Evolutionary conservation across 2,113 vertebrate species (phyloP).

Genomic region (Phalacrocorax carbo): DNA sequence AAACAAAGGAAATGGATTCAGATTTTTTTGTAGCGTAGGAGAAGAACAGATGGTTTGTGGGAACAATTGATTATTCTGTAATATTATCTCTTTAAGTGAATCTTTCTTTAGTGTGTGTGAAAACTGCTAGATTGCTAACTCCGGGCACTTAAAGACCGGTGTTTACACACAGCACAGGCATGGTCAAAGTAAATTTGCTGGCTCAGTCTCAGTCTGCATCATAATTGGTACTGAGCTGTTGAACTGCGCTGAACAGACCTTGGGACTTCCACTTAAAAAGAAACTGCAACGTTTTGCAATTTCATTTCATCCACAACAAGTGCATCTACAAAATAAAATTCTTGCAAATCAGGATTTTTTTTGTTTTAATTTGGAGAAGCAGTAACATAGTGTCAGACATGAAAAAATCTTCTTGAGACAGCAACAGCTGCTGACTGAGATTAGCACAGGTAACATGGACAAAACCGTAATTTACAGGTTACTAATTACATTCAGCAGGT

Average conservation of each 20-base stretch:
- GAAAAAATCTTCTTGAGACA: not conserved
- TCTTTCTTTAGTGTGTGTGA: not conserved
- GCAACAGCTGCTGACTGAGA: not conserved
- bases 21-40: not conserved
- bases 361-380: not conserved
- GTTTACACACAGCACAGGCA: not conserved
- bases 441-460: not conserved
- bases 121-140: not conserved
- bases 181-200: not conserved
- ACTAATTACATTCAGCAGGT: not conserved
- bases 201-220: not conserved
- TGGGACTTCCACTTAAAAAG: not conserved
- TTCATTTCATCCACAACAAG: not conserved
- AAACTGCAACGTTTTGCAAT: not conserved
- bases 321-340: not conserved
- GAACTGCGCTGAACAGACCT: not conserved
- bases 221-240: not conserved
- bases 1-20: conserved; percentile 37
- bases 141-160: not conserved
- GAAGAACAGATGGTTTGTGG: conserved; percentile 47
- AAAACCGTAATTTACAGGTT: not conserved
- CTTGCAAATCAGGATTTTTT: not conserved
- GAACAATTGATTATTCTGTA: conserved; percentile 33
- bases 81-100: not conserved
- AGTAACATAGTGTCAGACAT: not conserved